Evolutionary conservation across 2,113 vertebrate species (phyloP).

Genomic region (Emydocephalus ijimae): DNA sequence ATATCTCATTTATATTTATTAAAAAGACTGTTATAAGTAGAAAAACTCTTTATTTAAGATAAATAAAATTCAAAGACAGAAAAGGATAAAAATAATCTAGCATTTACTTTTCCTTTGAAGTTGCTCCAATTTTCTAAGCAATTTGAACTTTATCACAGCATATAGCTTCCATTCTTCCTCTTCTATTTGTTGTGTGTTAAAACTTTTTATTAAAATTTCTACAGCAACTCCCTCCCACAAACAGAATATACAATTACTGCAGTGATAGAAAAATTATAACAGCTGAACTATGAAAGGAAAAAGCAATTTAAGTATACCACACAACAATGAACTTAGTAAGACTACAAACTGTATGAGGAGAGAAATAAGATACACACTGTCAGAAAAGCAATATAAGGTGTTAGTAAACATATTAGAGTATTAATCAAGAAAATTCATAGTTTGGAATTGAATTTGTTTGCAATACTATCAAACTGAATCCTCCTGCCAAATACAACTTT

Average conservation of each 20-base stretch:
- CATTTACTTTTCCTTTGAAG: background rate
- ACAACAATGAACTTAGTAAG: background rate
- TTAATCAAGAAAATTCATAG: slow-evolving; percentile 5
- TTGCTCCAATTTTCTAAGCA: background rate
- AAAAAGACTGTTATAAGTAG: background rate
- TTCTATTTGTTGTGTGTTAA: background rate
- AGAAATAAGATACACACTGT: background rate
- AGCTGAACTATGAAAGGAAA: slow-evolving; percentile 18
- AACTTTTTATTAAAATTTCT: background rate
- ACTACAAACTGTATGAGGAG: background rate
- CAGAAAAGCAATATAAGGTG: background rate
- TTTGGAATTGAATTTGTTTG: background rate
- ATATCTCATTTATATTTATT: background rate
- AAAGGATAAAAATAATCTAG: background rate
- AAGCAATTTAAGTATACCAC: slow-evolving; percentile 14
- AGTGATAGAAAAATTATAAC: slow-evolving; percentile 9
- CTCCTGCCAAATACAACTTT: background rate
- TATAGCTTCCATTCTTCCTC: background rate
- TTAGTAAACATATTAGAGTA: background rate
- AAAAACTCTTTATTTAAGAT: background rate
- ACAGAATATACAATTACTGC: slow-evolving; percentile 15
- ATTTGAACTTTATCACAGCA: background rate
- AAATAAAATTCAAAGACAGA: background rate
- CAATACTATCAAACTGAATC: background rate
- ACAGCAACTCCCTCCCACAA: background rate